Percentiles rank a stretch among this genome's conserved stretches.
Evolutionary conservation across 2,797 vertebrate genomes (phyloP).

Genomic region (Centropyge bicolor): DNA sequence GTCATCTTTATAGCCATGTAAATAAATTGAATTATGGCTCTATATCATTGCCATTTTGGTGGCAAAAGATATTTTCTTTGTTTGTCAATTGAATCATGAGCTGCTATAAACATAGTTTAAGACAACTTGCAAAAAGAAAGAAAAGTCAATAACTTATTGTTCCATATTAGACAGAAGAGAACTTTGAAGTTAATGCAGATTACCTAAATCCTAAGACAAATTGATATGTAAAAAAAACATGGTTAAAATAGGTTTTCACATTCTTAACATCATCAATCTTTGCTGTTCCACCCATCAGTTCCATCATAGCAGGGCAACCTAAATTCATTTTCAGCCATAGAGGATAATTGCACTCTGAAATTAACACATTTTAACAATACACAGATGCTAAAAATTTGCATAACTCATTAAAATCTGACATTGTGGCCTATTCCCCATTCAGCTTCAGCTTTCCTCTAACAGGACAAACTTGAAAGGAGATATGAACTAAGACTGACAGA

Average conservation of each 20-base stretch:
- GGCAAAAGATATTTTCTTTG: not conserved
- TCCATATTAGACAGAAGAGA: not conserved
- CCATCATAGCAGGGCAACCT: not conserved
- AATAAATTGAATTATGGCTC: not conserved
- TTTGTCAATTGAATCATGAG: not conserved
- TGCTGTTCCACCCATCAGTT: not conserved
- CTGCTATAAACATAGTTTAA: not conserved
- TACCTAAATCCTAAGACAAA: not conserved
- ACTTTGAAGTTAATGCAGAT: conserved; percentile 1
- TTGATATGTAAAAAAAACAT: not conserved
- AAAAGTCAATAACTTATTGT: not conserved
- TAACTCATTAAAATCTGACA: conserved; percentile 45
- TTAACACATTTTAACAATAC: conserved; percentile 12
- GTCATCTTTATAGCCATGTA: conserved; percentile 8
- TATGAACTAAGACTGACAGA: conserved; percentile 11
- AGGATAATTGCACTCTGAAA: conserved; percentile 14
- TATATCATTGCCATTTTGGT: not conserved
- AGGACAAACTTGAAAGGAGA: conserved; percentile 29
- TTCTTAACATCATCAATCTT: not conserved
- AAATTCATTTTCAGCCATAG: conserved; percentile 8
- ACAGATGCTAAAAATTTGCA: conserved; percentile 16
- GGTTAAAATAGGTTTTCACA: not conserved
- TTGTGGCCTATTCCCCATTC: conserved; percentile 5
- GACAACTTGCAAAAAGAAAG: not conserved
- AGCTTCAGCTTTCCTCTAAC: conserved; percentile 7